These are phyloP conservation scores for Chlorops oryzae DNA, from an alignment of 1,140 invertebrate genomes.

Conservation along the genomic window DNA sequence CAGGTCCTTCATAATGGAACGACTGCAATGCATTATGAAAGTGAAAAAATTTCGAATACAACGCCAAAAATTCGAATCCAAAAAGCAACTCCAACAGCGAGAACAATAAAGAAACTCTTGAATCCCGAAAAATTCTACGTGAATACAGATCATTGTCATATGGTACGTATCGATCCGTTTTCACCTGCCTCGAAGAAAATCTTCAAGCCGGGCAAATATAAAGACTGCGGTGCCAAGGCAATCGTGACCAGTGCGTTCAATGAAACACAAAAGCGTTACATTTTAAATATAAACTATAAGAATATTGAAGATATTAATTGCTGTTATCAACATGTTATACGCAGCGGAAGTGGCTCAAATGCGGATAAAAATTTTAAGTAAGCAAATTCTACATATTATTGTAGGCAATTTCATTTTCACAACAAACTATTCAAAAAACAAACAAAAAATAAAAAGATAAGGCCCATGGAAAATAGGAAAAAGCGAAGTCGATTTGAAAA, in stretches of 20 bases:
- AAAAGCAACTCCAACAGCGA: too few relatives aligned
- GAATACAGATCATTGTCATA: slow-evolving; percentile 51
- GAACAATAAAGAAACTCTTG: too few relatives aligned
- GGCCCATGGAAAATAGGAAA: background rate
- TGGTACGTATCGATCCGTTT: slow-evolving; percentile 61
- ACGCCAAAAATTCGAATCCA: too few relatives aligned
- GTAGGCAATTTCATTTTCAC: too few relatives aligned
- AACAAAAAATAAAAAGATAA: background rate
- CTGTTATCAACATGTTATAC: slow-evolving; percentile 53
- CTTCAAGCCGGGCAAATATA: slow-evolving; percentile 52
- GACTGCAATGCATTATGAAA: too few relatives aligned
- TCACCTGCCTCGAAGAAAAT: slow-evolving; percentile 57
- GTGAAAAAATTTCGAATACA: too few relatives aligned
- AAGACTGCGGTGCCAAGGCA: slow-evolving; percentile 54
- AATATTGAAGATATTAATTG: slow-evolving; percentile 34
- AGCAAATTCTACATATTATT: too few relatives aligned
- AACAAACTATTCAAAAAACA: too few relatives aligned
- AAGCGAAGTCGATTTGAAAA: background rate
- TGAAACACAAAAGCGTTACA: slow-evolving; percentile 25
- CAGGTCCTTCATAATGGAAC: background rate
- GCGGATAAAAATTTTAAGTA: slow-evolving; percentile 51
- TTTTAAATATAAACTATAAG: slow-evolving; percentile 25
- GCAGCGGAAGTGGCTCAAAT: slow-evolving; percentile 26
- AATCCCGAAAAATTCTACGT: slow-evolving; percentile 38
- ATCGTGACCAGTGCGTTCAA: too few relatives aligned